Conservation (phyloP, 2,888 invertebrate genomes). For the Ethmia dodecea region DNA sequence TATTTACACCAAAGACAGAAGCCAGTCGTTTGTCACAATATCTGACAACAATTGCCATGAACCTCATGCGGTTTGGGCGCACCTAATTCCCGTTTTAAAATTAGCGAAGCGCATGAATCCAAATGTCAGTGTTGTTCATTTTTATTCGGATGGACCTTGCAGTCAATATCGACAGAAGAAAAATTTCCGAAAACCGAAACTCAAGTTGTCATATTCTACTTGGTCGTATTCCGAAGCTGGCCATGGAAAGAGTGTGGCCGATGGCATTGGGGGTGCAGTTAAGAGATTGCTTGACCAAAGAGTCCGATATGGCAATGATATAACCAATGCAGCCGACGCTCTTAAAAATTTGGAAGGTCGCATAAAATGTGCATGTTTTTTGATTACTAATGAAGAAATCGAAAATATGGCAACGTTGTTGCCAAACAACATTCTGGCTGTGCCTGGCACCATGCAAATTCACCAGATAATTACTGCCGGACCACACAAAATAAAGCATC, state of each 20-base stretch:
- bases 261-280: conserved; percentile 20
- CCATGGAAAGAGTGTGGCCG: conserved; percentile 13
- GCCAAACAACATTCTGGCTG: conserved; percentile 3
- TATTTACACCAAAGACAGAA: conserved; percentile 9
- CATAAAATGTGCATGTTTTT: not conserved
- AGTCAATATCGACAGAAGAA: conserved; percentile 26
- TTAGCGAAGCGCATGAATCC: conserved; percentile 14
- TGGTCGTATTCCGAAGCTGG: conserved; percentile 25
- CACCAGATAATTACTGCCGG: conserved; percentile 6
- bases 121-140: conserved; percentile 18
- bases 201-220: conserved; percentile 17
- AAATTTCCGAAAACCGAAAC: conserved; percentile 20
- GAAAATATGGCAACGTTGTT: conserved; percentile 7
- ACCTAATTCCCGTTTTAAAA: conserved; percentile 19
- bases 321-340: not conserved
- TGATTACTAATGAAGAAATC: not conserved
- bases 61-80: conserved; percentile 14
- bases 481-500: not conserved
- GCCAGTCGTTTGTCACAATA: conserved; percentile 9
- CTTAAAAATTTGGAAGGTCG: not conserved
- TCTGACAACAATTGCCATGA: not conserved
- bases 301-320: not conserved
- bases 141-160: conserved; percentile 25
- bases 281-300: conserved; percentile 21
- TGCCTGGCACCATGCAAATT: conserved; percentile 16